Evolutionary conservation across 92 coral and sea anemone species (phyloP), one percentile per base, ranked within the genome.

Genomic region (Hydrozoanthus gracilis): DNA sequence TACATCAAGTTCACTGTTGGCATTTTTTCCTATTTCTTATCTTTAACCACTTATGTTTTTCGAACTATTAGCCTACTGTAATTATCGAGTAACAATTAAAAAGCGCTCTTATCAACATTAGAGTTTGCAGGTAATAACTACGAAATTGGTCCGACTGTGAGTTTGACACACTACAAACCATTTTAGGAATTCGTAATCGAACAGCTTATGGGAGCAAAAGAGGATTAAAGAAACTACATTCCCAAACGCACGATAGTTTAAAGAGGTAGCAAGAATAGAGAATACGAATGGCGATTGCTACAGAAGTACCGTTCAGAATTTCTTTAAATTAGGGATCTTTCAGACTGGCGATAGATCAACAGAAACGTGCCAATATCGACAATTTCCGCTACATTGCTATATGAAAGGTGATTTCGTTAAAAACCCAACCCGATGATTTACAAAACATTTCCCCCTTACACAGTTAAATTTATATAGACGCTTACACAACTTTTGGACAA

Each of bases 171-270:
- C 39, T 35, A 44, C 62, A 15, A 45, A 47, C 4, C 4, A 80
- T 80, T 12, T 65, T 80, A 17, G 74, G 85, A 80, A 80, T 80
- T 67, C 17, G 14, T 17, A 66, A 50, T 27, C 46, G 7, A 7
- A 8, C 46, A 20, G 73, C 76, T 71, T 39, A 18, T 27, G 39
- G 39, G 39, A 27, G 39, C 39, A 27, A 27, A 0, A 27, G 39
- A 27, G 39, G 39, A 27, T 27, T 27, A 27, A 27, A 27, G 0
- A 27, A 27, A 27, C 39, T 27, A 27, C 0, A 27, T 2, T 27
- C 39, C 39, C 39, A 27, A 27, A 27, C 39, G 39, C 39, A 27
- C 17, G 18, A 64, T 4, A 67, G 72, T 67, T 20, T 45, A 67
- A 67, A 14, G 9, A 4, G 39, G 44, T 65, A 16, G 70, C 44